Conservation (phyloP, 2,888 invertebrate species). For the Germaria angustata region DNA sequence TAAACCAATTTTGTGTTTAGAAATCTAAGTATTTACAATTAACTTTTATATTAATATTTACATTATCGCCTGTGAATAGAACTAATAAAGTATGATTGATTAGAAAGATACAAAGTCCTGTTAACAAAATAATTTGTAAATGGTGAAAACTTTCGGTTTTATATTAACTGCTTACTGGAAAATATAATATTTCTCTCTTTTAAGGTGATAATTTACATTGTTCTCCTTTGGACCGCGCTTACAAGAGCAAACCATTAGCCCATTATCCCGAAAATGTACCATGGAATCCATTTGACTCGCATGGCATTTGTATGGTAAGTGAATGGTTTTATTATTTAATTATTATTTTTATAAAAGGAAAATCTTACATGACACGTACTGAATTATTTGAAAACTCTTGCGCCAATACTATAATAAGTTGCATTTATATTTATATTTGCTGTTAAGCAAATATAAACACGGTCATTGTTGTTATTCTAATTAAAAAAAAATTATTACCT, state of each 20-base stretch:
- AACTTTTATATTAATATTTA: no score
- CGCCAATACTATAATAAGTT: background rate
- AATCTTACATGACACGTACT: background rate
- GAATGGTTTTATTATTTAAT: background rate
- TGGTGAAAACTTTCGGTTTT: no score
- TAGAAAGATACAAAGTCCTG: no score
- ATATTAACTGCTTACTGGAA: no score
- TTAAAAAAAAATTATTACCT: slow-evolving; percentile 2
- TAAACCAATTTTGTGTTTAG: no score
- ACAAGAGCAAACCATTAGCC: slow-evolving; percentile 95
- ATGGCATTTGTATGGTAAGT: slow-evolving; percentile 96
- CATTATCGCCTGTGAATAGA: no score
- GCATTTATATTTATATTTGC: background rate
- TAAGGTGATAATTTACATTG: slow-evolving; percentile 91
- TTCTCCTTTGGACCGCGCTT: slow-evolving; percentile 95
- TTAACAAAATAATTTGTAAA: no score
- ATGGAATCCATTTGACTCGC: slow-evolving; percentile 95
- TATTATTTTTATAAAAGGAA: background rate
- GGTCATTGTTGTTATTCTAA: slow-evolving; percentile 36
- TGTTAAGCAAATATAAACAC: slow-evolving; percentile 10
- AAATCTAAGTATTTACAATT: no score
- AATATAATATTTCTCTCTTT: slow-evolving; percentile 21
- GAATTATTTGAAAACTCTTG: background rate
- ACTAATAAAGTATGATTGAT: no score
- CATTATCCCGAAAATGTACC: slow-evolving; percentile 96